These are phyloP conservation scores for Pseudocheirus occidentalis DNA, from an alignment of 2,797 vertebrate species.

Conservation along the genomic window DNA sequence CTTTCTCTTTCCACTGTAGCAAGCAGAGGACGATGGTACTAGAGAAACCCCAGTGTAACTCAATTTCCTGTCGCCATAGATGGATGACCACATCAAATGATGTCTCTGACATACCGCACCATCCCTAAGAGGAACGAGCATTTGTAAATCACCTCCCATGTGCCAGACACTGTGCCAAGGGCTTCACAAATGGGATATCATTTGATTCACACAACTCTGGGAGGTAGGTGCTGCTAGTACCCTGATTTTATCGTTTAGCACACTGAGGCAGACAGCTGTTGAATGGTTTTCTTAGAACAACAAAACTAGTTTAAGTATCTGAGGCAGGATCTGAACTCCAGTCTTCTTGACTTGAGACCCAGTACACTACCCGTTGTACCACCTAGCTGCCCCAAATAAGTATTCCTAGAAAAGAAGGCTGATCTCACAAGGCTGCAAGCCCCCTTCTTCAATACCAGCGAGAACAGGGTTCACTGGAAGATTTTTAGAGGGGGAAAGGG, in stretches of 20 bases:
- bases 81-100: background rate
- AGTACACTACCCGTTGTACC: background rate
- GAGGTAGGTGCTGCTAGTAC: background rate
- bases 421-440: background rate
- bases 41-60: background rate
- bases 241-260: background rate
- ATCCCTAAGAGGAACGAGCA: background rate
- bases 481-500: background rate
- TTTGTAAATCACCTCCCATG: background rate
- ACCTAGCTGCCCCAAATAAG: background rate
- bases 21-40: background rate
- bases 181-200: background rate
- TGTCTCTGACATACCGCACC: background rate
- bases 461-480: background rate
- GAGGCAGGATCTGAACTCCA: background rate
- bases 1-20: background rate
- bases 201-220: background rate
- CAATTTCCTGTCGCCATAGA: background rate
- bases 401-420: background rate
- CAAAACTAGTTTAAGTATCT: background rate
- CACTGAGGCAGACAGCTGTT: background rate
- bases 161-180: background rate
- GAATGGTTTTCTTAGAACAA: background rate
- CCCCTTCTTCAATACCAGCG: background rate
- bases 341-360: background rate